Evolutionary conservation across 2,888 invertebrate species (phyloP).

Genomic region (Diloba caeruleocephala): DNA sequence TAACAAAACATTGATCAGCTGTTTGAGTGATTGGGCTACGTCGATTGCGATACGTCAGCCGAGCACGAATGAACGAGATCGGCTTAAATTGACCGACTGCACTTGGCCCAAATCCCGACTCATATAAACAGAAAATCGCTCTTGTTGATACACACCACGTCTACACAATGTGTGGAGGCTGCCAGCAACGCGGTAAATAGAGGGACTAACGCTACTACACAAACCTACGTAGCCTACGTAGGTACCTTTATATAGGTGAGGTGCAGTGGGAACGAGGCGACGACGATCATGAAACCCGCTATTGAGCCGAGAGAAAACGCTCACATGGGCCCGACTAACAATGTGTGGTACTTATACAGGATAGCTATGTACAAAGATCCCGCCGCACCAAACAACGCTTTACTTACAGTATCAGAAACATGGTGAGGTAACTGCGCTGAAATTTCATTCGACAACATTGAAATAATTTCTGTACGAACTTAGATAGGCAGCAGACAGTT

Average conservation of each 20-base stretch:
- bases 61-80: constrained; percentile 62
- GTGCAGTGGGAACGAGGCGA: constrained; percentile 65
- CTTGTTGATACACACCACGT: constrained; percentile 60
- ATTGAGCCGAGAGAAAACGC: constrained; percentile 60
- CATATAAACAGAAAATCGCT: constrained; percentile 79
- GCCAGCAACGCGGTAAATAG: constrained; percentile 69
- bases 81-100: constrained; percentile 79
- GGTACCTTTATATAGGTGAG: constrained; percentile 56
- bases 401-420: constrained; percentile 1
- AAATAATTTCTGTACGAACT: not conserved
- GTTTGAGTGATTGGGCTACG: constrained; percentile 45
- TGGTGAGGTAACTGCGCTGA: not conserved
- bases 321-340: constrained; percentile 57
- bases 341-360: constrained; percentile 45
- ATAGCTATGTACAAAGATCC: constrained; percentile 32
- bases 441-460: not conserved
- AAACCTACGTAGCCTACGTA: constrained; percentile 52
- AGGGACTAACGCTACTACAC: constrained; percentile 60
- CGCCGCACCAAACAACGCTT: constrained; percentile 19
- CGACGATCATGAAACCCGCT: constrained; percentile 67
- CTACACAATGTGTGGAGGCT: constrained; percentile 65
- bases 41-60: constrained; percentile 43
- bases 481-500: not conserved
- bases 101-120: constrained; percentile 82
- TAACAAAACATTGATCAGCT: constrained; percentile 49